Percentiles rank a stretch among this genome's conserved stretches.
These are phyloP conservation scores for Phyllostomus hastatus DNA, from an alignment of 2,113 vertebrate genomes.

Conservation along the genomic window DNA sequence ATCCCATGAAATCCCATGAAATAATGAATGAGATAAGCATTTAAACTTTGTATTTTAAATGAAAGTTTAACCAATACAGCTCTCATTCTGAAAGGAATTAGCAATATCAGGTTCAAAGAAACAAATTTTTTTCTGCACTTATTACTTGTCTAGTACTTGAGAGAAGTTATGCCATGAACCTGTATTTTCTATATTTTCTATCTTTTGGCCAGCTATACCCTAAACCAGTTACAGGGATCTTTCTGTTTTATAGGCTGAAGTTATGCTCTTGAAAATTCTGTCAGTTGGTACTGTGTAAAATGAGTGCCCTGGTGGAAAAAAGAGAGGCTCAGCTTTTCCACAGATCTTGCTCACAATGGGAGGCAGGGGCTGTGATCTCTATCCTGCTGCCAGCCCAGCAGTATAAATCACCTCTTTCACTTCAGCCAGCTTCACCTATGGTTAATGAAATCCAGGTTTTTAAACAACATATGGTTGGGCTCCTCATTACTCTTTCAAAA, in stretches of 20 bases:
- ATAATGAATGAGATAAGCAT: neutral
- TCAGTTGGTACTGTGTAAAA: neutral
- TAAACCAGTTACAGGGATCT: neutral
- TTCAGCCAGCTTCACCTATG: neutral
- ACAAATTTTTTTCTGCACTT: neutral
- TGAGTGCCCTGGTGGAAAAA: neutral
- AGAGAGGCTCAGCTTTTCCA: neutral
- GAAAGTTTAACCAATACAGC: neutral
- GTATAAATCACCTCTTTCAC: neutral
- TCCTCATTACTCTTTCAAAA: neutral
- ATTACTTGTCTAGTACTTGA: neutral
- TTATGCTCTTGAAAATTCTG: conserved; percentile 27
- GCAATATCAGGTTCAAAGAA: neutral
- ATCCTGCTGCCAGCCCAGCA: neutral
- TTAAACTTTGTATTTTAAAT: neutral
- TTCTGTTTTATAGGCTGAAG: neutral
- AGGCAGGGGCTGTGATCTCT: neutral
- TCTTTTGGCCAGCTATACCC: neutral
- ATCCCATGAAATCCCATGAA: neutral
- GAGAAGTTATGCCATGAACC: neutral
- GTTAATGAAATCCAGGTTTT: neutral
- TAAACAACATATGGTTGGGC: neutral
- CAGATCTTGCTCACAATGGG: neutral
- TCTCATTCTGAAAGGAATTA: neutral
- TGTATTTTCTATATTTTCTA: neutral